Base-by-base conservation (phyloP, 2,888 invertebrate genomes). In the Ephialtes manifestator region DNA sequence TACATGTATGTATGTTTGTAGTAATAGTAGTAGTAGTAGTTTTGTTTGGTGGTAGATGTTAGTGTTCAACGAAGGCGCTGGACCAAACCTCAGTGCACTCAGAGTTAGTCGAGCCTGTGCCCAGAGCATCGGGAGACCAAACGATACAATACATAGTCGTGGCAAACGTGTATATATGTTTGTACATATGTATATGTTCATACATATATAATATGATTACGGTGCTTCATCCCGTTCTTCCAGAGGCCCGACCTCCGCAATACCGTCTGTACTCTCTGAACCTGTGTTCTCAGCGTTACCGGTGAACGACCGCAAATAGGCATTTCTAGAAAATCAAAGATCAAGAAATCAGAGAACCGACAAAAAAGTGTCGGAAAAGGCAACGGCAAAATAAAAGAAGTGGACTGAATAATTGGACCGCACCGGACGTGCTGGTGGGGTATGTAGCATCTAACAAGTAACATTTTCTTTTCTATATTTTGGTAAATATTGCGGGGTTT, bases 81-180 rank as follows among this genome's bases (percentile, higher is more conserved):
- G 46, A 72, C 70, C 70, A 80, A 83, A 65, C 65, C 55, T 84
- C 67, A 60, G 31, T 53, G 67, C 28, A 67, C 31, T 68, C 39
- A 43, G 55, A 76, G 67, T 65, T 82, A 58, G 48, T 20, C 46
- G 24, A 65, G 18, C 39, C 15, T 46, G 58, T 35, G 65, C 35
- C 35, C 13, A 63, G 35, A 55, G 11, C 53, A 72, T 35, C 78
- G 72, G 46, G 18, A 46, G 72, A 67, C 53, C 70, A 28, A 20
- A 55, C 20, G 53, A 81, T 48, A 65, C 35, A 11, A 35, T 58
- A 28, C 53, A 51, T 5, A 51, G 51, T 39, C 10, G 18, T 7
- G n/a, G 43, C 24, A 43, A 60, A 76, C 39, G 24, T 31, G 58
- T 18, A 24, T 51, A 11, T 46, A 8, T 58, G 13, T 58, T 1